phyloP scores from a whole-genome alignment of 2,888 invertebrate genomes.

The Scaptomyza cyrtandrae region DNA sequence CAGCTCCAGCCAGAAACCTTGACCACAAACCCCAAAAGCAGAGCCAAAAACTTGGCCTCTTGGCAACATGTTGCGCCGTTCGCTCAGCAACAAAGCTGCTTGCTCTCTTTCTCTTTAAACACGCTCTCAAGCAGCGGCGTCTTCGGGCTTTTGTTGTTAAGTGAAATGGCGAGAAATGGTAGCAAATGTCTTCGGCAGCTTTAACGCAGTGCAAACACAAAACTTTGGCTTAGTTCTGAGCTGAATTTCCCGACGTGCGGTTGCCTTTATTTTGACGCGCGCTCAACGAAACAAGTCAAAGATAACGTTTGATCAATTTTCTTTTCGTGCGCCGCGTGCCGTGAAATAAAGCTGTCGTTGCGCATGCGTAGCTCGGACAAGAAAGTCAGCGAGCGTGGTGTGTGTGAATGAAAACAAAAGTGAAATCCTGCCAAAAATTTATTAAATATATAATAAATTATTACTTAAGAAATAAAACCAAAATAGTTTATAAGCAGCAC shows the following conservation, averaged over 20 bases:
- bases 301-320: constrained; percentile 51
- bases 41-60: constrained; percentile 28
- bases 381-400: constrained; percentile 44
- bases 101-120: not conserved
- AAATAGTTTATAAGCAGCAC: constrained; percentile 5
- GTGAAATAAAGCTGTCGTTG: constrained; percentile 55
- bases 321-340: constrained; percentile 65
- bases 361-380: constrained; percentile 67
- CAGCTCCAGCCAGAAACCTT: constrained; percentile 59
- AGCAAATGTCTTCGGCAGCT: constrained; percentile 58
- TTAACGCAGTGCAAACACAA: constrained; percentile 59
- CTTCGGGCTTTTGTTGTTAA: constrained; percentile 39
- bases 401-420: constrained; percentile 67
- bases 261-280: constrained; percentile 48
- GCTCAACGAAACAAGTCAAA: constrained; percentile 23
- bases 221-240: constrained; percentile 82
- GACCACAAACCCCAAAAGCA: constrained; percentile 65
- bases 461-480: not conserved
- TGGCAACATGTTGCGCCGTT: constrained; percentile 50
- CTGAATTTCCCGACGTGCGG: constrained; percentile 82
- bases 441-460: not conserved
- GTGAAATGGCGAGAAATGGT: constrained; percentile 63
- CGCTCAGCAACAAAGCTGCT: constrained; percentile 31
- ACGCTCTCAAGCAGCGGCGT: constrained; percentile 9
- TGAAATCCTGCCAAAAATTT: constrained; percentile 66